phyloP scores from a whole-genome alignment of 2,113 vertebrate species.

The Uropsilus gracilis region DNA sequence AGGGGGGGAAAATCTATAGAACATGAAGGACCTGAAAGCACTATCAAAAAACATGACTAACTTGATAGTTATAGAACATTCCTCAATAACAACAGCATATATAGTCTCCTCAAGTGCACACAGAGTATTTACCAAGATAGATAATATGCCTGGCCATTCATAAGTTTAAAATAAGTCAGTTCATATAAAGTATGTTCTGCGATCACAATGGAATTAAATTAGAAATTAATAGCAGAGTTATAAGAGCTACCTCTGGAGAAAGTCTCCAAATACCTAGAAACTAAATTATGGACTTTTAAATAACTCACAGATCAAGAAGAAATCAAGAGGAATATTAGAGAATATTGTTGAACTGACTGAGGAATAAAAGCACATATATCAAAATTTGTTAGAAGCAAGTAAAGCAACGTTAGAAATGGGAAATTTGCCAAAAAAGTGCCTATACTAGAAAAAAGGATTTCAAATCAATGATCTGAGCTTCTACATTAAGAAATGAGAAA shows the following conservation, averaged over 20 bases:
- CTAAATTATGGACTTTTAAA: too few species aligned
- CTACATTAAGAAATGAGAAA: not conserved
- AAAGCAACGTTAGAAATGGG: not conserved
- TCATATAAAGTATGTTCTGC: not conserved
- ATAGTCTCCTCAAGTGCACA: not conserved
- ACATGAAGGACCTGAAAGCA: not conserved
- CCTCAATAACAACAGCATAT: not conserved
- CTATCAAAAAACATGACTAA: not conserved
- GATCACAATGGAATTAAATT: not conserved
- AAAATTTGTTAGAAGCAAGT: not conserved
- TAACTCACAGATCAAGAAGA: not conserved
- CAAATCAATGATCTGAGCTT: not conserved
- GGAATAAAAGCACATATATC: conserved; percentile 29
- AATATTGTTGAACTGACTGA: not conserved
- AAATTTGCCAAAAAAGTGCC: not conserved
- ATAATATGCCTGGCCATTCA: not conserved
- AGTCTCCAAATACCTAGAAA: too few species aligned
- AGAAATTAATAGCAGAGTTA: conserved; percentile 2
- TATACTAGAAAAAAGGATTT: not conserved
- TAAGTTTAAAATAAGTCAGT: not conserved
- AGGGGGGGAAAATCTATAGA: too few species aligned
- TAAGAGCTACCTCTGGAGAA: not conserved
- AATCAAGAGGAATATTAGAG: conserved; percentile 18
- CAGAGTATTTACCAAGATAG: not conserved
- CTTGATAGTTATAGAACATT: not conserved